Evolutionary conservation across 2,888 invertebrate species (phyloP), one percentile per base, ranked within the genome.

Genomic region (Apamea monoglypha): DNA sequence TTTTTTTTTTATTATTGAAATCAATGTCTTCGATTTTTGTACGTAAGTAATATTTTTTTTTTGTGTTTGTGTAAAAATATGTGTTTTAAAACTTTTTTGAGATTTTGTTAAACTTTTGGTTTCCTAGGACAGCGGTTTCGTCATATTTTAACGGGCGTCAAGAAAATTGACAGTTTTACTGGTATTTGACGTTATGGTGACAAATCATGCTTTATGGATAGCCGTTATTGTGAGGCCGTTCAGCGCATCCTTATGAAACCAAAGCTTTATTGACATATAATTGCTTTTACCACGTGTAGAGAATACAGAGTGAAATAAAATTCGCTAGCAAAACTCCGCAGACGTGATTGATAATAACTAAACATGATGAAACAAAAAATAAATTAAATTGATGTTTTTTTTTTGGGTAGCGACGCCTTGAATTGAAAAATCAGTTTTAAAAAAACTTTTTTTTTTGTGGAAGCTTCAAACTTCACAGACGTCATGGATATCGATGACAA

Each of bases 21-120:
- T 80, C 80, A 72, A 63, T 72, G 75, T 84, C 80, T 83, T 83
- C 79, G 61, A 53, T 32, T 70, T 69, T 74, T 64, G 61, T 50
- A 44, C 14, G 10, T 78, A 56, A 10, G 16, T 25, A 53, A 56
- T 56, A 14, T 61, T 56, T 76, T 50, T 40, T 53, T 74, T 61
- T 68, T 68, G 44, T 81, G 36, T 40, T 40, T 40, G 40, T 63
- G 32, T 63, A 56, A 18, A 79, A 29, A 32, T 44, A 50, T 67
- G 8, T 40, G 36, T n/a, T 74, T 25, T 2, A 36, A 29, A 56
- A 47, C 14, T 32, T 16, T 74, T 72, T 68, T 80, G 56, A 25
- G 1, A 66, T 75, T 67, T 16, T 67, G n/a, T 29, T 56, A 18
- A n/a, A 18, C 1, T 59, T 56, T 59, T 59, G 18, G 18, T 71